Evolutionary conservation across 2,888 invertebrate genomes (phyloP).

Genomic region (Ceriagrion tenellum): DNA sequence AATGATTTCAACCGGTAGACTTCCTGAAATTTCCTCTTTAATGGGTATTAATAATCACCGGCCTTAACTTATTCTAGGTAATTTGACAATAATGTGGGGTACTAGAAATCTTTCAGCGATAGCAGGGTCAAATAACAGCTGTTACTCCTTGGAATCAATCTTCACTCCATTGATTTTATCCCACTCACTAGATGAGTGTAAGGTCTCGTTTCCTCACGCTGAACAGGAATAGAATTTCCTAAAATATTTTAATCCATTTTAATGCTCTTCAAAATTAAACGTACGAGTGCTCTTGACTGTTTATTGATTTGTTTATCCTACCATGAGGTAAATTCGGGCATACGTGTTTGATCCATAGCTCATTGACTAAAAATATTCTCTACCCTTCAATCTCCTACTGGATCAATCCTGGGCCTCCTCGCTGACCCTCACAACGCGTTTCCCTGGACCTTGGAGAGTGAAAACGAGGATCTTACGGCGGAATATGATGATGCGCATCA

Average conservation of each 20-base stretch:
- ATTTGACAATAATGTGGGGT: background rate
- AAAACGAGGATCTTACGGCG: background rate
- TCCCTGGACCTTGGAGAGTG: slow-evolving; percentile 50
- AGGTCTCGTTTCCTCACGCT: background rate
- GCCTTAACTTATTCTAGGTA: background rate
- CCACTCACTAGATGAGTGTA: background rate
- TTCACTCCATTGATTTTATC: background rate
- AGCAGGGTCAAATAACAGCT: background rate
- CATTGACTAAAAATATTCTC: slow-evolving; percentile 26
- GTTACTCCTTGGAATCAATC: background rate
- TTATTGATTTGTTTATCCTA: background rate
- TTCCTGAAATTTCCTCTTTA: background rate
- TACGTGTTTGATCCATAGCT: background rate
- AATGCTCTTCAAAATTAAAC: background rate
- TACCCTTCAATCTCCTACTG: background rate
- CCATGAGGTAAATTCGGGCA: background rate
- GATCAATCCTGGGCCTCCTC: slow-evolving; percentile 36
- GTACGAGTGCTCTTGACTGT: background rate
- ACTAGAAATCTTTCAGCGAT: background rate
- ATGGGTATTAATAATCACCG: background rate
- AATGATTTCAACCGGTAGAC: background rate
- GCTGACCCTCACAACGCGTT: slow-evolving; percentile 19
- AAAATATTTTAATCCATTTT: background rate
- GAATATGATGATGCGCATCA: background rate
- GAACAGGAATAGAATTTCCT: background rate